Evolutionary conservation across 2,888 invertebrate genomes (phyloP), one percentile per base, ranked within the genome.

Genomic region (Pseudanteris insignis): DNA sequence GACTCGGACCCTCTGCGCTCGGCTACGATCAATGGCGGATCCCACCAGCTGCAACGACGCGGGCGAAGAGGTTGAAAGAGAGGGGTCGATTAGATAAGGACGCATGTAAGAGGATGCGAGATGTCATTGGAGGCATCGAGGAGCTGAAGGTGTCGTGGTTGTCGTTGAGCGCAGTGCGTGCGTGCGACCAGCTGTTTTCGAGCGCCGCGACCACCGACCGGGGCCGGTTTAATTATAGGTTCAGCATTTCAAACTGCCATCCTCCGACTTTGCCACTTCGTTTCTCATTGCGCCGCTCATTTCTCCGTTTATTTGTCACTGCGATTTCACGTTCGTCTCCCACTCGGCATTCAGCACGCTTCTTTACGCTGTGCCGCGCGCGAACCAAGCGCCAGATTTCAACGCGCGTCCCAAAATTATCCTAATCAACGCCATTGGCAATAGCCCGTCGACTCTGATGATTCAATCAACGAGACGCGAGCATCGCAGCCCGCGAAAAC

Each of bases 141-240:
- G 25, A 46, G 46, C 50, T 34, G 58, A 38, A 44, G 38, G 50
- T 50, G 47, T 43, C 38, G n/a, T n/a, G n/a, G n/a, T n/a, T n/a
- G 55, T 36, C 41, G 43, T 37, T 37, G 40, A 28, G 32, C 50
- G 41, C 30, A 36, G 33, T 55, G 55, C 36, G 47, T 34, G 29
- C 50, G n/a, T n/a, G 14, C 50, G 50, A 12, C 58, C 58, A 58
- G 58, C 58, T 58, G 58, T 58, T 58, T 58, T 58, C 14, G 30
- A 33, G 40, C 13, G 11, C 13, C 28, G 47, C 55, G 48, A 58
- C 38, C 50, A 50, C 58, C 50, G 50, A 58, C 48, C 34, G 46
- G 40, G 54, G 38, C 40, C 38, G 51, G 29, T 41, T 41, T 51
- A 51, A 51, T 51, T 41, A 51, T 51, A 51, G 32, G 25, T 26